Evolutionary conservation across 2,888 invertebrate species (phyloP), one percentile per base, ranked within the genome.

Genomic region (Drosophila anomalipes): DNA sequence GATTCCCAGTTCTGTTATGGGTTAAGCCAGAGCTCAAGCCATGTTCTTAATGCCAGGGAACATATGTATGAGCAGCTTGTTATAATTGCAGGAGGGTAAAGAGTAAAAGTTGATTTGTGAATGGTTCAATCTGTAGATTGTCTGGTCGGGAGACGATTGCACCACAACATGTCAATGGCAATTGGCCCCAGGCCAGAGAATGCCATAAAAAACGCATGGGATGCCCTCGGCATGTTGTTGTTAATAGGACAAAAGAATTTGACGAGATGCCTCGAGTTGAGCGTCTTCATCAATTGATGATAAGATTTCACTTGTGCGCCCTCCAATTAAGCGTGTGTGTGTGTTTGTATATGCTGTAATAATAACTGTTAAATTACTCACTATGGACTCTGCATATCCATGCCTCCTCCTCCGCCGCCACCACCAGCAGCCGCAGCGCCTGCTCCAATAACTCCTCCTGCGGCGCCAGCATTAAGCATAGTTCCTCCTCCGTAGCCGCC

Each of bases 381-480:
- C 83, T 89, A 91, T 70, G 78, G 78, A 68, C 75, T 82, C 56
- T 86, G 87, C 77, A 83, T 80, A 79, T 89, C 89, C 79, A 86
- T 70, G 80, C 74, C 79, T 33, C 76, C 80, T 33, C 76, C 58
- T 9, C 61, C 75, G 44, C 67, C 70, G 28, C 73, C 70, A n/a
- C 84, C 82, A 26, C 82, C 84, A 52, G 81, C 80, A 41, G 74
- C 77, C 51, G 76, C 80, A 51, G 73, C 75, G 53, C 80, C 79
- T 16, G 47, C 47, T 47, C 47, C 47, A 26, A 26, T 47, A 16
- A 26, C 28, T 26, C 47, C 26, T 77, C 79, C 81, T 68, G 59
- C 73, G 78, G 69, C 85, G 79, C 79, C 90, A 33, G 63, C 77
- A 77, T 68, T 79, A 12, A 79, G 73, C 79, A 82, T 85, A 12